Evolutionary conservation across 2,888 invertebrate genomes (phyloP), one percentile per base, ranked within the genome.

Genomic region (Pollenia griseotomentosa): DNA sequence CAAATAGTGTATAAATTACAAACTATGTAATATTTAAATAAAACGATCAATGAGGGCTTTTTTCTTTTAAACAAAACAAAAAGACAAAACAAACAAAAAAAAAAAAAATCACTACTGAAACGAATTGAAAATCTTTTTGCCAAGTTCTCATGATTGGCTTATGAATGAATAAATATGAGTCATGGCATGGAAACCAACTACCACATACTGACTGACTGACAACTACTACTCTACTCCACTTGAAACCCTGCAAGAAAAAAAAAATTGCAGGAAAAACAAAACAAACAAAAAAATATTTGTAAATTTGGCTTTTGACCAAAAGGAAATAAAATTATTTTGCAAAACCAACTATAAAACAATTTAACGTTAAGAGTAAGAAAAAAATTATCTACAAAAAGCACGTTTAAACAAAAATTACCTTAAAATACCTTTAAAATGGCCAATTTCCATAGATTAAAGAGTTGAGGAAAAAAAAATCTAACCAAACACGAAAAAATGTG

Each of bases 101-200:
- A n/a, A n/a, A n/a, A 53, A 78, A 23, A 78, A 78, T 10, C 14
- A 44, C 33, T 46, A 81, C 23, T 68, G 55, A 74, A 80, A 71
- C 63, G 48, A 71, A 81, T 44, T 55, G 23, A 33, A 48, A 68
- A 70, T 42, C 46, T 68, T 57, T 81, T 82, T 81, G 84, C 84
- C 87, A 87, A 87, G 87, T 87, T 87, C 87, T 84, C 87, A 87
- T 84, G 84, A 84, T 71, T 77, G 77, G 65, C 63, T 86, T 82
- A 87, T 84, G 81, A 84, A 87, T 74, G 84, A 81, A 84, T 77
- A 84, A 81, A 87, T 77, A 84, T 87, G 84, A 87, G 84, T 87
- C 87, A 87, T 81, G 84, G 48, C 55, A 33, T 63, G 66, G 40
- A 68, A 40, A 83, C 46, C 53, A 63, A 66, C 55, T 8, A 55